Conservation (phyloP, 2,113 vertebrate genomes). For the Myotis yumanensis region DNA sequence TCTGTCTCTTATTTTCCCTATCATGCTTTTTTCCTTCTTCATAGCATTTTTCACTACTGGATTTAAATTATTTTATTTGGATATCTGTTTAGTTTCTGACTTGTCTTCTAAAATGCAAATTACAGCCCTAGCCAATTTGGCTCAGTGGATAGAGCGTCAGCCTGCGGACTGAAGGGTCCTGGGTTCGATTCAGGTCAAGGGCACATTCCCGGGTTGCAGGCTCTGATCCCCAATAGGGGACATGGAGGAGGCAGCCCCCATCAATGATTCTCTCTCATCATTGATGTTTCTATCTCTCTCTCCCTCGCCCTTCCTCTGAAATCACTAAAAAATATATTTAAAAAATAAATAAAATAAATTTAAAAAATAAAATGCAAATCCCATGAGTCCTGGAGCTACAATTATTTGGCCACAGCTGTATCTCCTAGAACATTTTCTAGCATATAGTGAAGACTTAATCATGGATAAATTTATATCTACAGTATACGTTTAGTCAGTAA, state of each 20-base stretch:
- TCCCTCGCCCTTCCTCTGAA: too few species aligned
- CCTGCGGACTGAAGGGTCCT: too few species aligned
- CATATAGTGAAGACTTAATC: neutral
- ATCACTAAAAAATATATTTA: too few species aligned
- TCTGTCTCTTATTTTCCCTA: neutral
- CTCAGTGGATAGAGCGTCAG: too few species aligned
- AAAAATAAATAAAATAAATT: too few species aligned
- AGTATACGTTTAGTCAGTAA: neutral
- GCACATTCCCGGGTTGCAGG: too few species aligned
- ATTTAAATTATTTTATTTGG: neutral
- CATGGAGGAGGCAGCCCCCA: too few species aligned
- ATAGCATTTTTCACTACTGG: neutral
- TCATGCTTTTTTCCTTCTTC: neutral
- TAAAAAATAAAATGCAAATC: neutral
- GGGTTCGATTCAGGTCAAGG: too few species aligned
- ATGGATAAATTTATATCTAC: neutral
- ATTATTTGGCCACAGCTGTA: neutral
- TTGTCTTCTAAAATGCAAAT: neutral
- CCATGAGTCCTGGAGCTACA: accelerated
- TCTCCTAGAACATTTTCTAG: neutral
- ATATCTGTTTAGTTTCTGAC: neutral
- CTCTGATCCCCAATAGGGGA: too few species aligned
- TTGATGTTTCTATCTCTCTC: too few species aligned
- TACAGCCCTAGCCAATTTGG: neutral
- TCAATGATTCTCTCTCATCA: too few species aligned